phyloP scores from a whole-genome alignment of 2,888 invertebrate genomes.

The Drosophila maculinotata region DNA sequence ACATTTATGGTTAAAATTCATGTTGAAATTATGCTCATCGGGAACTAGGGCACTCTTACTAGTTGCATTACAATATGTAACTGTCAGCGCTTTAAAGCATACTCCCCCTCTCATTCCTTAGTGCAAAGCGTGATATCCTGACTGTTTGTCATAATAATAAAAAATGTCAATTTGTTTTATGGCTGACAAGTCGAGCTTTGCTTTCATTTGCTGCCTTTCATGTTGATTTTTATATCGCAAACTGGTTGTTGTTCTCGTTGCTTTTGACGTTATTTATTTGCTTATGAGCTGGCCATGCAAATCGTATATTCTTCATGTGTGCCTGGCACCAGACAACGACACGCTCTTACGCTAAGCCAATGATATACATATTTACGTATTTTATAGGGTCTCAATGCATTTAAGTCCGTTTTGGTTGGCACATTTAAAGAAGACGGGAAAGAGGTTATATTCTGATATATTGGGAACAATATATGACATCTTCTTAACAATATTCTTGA shows the following conservation, averaged over 20 bases:
- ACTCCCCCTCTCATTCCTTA: too few relatives aligned
- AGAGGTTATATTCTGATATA: slow-evolving; percentile 19
- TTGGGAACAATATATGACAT: not conserved
- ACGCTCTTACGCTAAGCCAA: slow-evolving; percentile 7
- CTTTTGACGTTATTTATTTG: slow-evolving; percentile 33
- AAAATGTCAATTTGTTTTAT: slow-evolving; percentile 77
- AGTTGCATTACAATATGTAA: slow-evolving; percentile 25
- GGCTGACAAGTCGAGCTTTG: slow-evolving; percentile 67
- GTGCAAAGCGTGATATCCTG: slow-evolving; percentile 63
- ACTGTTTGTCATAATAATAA: slow-evolving; percentile 75
- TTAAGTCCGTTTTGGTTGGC: slow-evolving; percentile 17
- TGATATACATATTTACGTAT: slow-evolving; percentile 10
- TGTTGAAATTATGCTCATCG: too few relatives aligned
- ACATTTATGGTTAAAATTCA: too few relatives aligned
- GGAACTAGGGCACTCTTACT: too few relatives aligned
- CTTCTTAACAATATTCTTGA: not conserved
- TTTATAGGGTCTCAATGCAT: slow-evolving; percentile 9
- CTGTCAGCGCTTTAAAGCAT: slow-evolving; percentile 27
- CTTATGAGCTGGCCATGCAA: slow-evolving; percentile 30
- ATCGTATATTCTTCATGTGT: slow-evolving; percentile 42
- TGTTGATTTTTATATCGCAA: slow-evolving; percentile 59
- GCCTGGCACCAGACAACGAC: slow-evolving; percentile 48
- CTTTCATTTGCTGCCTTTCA: slow-evolving; percentile 56
- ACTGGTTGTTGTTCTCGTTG: slow-evolving; percentile 15
- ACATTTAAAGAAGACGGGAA: slow-evolving; percentile 7